Evolutionary conservation across 2,113 vertebrate genomes (phyloP).

Genomic region (Genyomyrus donnyi): DNA sequence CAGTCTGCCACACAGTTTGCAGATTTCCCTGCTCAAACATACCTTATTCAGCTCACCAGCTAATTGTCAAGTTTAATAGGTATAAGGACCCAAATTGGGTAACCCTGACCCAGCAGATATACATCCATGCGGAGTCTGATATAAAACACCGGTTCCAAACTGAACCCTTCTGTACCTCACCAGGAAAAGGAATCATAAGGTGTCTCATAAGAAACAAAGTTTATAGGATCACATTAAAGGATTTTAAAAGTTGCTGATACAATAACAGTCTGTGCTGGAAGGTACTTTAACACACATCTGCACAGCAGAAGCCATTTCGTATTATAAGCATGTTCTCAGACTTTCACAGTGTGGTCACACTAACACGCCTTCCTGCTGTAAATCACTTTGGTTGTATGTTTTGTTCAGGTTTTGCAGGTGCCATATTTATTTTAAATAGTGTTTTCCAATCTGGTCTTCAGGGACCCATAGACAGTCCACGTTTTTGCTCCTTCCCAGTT

Average conservation of each 20-base stretch:
- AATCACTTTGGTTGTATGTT: conserved; percentile 38
- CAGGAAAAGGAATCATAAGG: not conserved
- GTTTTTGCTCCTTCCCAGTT: not conserved
- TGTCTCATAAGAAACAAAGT: not conserved
- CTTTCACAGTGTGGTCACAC: conserved; percentile 36
- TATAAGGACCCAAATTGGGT: too few species aligned
- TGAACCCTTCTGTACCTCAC: not conserved
- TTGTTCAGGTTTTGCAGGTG: not conserved
- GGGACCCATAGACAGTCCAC: not conserved
- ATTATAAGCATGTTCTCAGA: conserved; percentile 45
- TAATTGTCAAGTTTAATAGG: not conserved
- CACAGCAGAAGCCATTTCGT: conserved; percentile 41
- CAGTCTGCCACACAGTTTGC: not conserved
- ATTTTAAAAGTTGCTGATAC: not conserved
- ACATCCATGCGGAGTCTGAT: not conserved
- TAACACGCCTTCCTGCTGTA: conserved; percentile 42
- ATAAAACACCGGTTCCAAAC: not conserved
- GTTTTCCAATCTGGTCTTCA: not conserved
- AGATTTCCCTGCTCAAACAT: not conserved
- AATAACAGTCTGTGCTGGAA: not conserved
- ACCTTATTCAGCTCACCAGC: not conserved
- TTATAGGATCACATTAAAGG: not conserved
- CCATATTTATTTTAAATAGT: not conserved
- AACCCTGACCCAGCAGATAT: not conserved
- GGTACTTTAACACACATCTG: conserved; percentile 36